These are phyloP conservation scores for Paradisaea rubra DNA, from an alignment of 2,113 vertebrate genomes.

Conservation along the genomic window DNA sequence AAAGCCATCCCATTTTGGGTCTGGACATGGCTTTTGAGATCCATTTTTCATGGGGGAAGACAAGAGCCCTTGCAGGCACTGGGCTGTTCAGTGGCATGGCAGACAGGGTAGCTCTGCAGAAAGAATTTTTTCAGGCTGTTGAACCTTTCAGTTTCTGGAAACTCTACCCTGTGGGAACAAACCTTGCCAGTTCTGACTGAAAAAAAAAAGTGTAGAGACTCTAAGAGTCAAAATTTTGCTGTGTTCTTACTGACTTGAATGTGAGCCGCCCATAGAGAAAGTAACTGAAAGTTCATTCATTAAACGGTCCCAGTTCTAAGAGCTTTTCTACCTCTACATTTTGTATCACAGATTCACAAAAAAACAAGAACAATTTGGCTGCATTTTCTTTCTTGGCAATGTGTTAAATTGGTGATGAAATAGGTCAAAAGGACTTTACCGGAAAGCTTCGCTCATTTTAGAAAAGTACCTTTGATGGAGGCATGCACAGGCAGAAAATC, in stretches of 20 bases:
- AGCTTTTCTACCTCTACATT: background rate
- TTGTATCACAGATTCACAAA: background rate
- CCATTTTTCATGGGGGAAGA: background rate
- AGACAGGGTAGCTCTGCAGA: background rate
- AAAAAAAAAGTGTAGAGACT: background rate
- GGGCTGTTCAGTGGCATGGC: background rate
- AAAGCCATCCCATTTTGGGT: background rate
- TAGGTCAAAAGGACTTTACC: constrained; percentile 14
- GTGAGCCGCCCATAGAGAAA: background rate
- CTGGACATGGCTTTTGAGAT: background rate
- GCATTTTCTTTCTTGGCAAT: constrained; percentile 8
- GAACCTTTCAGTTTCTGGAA: background rate
- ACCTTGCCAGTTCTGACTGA: background rate
- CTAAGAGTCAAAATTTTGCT: background rate
- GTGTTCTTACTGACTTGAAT: background rate
- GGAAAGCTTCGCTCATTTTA: background rate
- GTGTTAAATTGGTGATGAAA: background rate
- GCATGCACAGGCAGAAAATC: background rate
- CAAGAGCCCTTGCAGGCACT: background rate
- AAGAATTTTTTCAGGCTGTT: background rate
- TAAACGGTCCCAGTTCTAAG: background rate
- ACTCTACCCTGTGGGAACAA: background rate
- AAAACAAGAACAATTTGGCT: background rate
- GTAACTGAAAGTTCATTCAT: background rate
- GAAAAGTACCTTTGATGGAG: constrained; percentile 13